Evolutionary conservation across 2,113 vertebrate genomes (phyloP).

Genomic region (Hymenochirus boettgeri): DNA sequence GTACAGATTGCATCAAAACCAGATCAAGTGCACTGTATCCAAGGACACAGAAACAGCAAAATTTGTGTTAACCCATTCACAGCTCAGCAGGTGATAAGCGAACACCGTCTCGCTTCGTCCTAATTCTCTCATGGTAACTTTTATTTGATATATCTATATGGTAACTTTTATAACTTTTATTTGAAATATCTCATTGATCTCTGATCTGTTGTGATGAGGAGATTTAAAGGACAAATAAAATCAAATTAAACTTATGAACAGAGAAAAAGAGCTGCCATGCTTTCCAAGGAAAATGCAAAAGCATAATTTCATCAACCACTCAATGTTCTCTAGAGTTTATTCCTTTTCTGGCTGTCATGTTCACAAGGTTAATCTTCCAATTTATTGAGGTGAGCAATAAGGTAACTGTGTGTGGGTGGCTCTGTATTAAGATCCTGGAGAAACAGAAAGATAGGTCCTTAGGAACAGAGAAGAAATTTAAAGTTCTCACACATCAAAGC

Average conservation of each 20-base stretch:
- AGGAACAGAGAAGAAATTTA: not conserved
- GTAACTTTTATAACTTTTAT: not conserved
- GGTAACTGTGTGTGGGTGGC: conserved; percentile 22
- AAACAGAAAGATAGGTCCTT: conserved; percentile 4
- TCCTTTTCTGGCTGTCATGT: not conserved
- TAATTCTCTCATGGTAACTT: not conserved
- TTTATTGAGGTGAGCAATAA: conserved; percentile 26
- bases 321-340: too few relatives aligned
- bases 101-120: not conserved
- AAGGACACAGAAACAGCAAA: not conserved
- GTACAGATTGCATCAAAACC: conserved; percentile 4
- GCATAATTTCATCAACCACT: too few relatives aligned
- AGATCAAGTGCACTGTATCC: not conserved
- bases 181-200: not conserved
- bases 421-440: conserved; percentile 3
- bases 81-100: not conserved
- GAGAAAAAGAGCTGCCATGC: not conserved
- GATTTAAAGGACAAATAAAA: not conserved
- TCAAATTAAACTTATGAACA: not conserved
- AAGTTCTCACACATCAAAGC: not conserved
- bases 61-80: conserved; percentile 1
- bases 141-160: not conserved
- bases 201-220: not conserved
- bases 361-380: conserved; percentile 29
- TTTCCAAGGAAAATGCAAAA: not conserved